Conservation (phyloP, 2,888 invertebrate species). For the Drosophila formosana region DNA sequence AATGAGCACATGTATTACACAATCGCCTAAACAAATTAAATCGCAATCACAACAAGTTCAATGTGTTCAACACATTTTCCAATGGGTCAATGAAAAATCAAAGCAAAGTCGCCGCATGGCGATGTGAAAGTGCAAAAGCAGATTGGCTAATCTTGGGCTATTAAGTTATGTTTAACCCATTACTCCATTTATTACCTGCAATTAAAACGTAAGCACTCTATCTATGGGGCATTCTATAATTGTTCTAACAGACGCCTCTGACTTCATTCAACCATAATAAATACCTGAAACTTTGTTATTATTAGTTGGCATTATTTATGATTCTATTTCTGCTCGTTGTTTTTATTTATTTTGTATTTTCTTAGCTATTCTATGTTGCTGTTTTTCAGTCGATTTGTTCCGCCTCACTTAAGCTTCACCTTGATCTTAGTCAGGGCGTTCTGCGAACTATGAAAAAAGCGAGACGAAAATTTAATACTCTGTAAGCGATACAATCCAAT, state of each 20-base stretch:
- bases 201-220: background rate
- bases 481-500: background rate
- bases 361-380: conserved; percentile 14
- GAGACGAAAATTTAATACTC: background rate
- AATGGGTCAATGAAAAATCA: conserved; percentile 21
- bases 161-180: background rate
- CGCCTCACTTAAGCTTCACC: conserved; percentile 65
- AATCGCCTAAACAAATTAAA: conserved; percentile 26
- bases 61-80: conserved; percentile 56
- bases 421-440: conserved; percentile 58
- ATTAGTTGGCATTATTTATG: conserved; percentile 5
- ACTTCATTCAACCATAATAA: conserved; percentile 18
- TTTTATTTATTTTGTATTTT: conserved; percentile 28
- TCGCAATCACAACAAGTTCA: conserved; percentile 13
- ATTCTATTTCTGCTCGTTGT: conserved; percentile 15
- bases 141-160: background rate
- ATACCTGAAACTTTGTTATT: conserved; percentile 4
- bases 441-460: conserved; percentile 20
- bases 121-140: conserved; percentile 2
- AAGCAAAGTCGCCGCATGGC: conserved; percentile 1
- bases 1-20: conserved; percentile 33
- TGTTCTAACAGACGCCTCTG: conserved; percentile 4
- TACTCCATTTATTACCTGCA: background rate
- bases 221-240: background rate
- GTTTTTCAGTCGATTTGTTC: conserved; percentile 42